Base-by-base conservation (phyloP, 2,888 invertebrate species). In the Drosophila nr. medialis region DNA sequence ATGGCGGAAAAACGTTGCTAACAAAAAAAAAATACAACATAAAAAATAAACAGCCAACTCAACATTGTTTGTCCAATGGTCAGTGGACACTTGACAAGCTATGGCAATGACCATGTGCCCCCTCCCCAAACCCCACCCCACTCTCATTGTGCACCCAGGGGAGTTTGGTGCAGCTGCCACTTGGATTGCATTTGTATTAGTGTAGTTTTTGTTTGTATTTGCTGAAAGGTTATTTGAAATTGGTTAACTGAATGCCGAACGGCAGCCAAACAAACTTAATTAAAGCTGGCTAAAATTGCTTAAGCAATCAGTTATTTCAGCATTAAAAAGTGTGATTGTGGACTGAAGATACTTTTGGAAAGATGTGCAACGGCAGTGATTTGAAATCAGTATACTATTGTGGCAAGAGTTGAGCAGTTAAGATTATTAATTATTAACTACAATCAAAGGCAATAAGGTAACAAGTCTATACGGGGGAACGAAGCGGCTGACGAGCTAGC, bases 1-100 rank as follows among this genome's bases (percentile, higher is more conserved):
- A 73, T 81, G 79, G 80, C 83, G 80, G 88, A 80, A 87, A 86
- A 89, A 72, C 72, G 71, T 36, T 74, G 63, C 72, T 21, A 58
- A 51, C 53, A 62, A 54, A 63, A 62, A 63, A 62, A 24, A 77
- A 51, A 53, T 62, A 48, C 73, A 83, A 49, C 45, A 65, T 64
- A 77, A 66, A 63, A 30, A 63, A 64, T 11, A 8, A 30, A 21
- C 13, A 36, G 59, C 70, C 53, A 70, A 62, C n/a, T 30, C 10
- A 30, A 32, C 32, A 65, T 70, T 61, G 69, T 45, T 24, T 45
- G 15, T 45, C 81, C 81, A 76, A 42, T 59, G 64, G 72, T 45
- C 72, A 61, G 49, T 56, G 63, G 49, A 70, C 77, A 79, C 70
- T 61, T 59, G 55, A 54, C 62, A 55, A 64, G 77, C 81, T 54